Percentiles rank a stretch among this genome's conserved stretches.
These are phyloP conservation scores for Halictus rubicundus DNA, from an alignment of 1,140 invertebrate species.

Conservation along the genomic window DNA sequence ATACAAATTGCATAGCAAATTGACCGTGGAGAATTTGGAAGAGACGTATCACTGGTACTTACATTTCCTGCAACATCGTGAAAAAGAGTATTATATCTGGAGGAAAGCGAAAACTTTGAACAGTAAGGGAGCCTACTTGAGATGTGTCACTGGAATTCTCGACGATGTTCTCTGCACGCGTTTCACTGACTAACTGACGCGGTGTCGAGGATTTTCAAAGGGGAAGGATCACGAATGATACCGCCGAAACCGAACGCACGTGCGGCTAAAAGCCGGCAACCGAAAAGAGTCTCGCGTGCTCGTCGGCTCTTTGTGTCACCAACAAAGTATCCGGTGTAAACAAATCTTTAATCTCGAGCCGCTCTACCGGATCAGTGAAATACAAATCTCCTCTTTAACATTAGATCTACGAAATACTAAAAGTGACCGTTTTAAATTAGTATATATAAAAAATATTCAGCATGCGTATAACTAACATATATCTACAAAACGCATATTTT, in stretches of 20 bases:
- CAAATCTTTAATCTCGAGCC: not conserved
- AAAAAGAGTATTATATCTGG: not conserved
- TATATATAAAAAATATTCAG: no score
- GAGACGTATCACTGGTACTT: not conserved
- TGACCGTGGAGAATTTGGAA: not conserved
- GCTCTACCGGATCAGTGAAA: no score
- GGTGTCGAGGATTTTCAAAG: conserved; percentile 18
- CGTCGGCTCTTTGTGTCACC: not conserved
- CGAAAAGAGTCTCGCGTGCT: no score
- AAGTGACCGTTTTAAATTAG: no score
- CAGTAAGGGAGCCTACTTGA: no score
- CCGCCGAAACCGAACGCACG: conserved; percentile 24
- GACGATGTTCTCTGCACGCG: conserved; percentile 16
- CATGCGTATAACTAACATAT: no score
- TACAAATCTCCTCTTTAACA: no score
- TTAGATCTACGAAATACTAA: no score
- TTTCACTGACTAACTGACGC: conserved; percentile 28
- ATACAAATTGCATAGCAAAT: not conserved
- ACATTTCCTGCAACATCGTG: not conserved
- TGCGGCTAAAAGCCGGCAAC: not conserved
- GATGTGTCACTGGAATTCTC: not conserved
- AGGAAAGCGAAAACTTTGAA: not conserved
- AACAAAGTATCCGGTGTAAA: no score
- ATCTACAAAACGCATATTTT: no score
- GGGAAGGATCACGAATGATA: conserved; percentile 28